phyloP scores from a whole-genome alignment of 2,888 invertebrate species.

The Aphrophora alni region DNA sequence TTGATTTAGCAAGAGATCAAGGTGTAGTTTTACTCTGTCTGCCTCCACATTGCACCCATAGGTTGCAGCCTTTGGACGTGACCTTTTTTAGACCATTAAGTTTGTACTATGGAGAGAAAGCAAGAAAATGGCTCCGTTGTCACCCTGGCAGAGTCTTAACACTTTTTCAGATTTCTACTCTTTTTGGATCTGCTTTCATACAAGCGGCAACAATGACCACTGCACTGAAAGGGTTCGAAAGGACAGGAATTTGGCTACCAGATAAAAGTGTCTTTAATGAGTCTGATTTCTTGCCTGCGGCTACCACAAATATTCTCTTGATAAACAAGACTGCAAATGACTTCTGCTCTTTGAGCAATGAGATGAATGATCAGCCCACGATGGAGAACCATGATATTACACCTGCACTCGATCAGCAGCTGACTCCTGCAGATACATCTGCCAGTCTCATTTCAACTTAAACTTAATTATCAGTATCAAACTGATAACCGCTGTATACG shows the following conservation, averaged over 20 bases:
- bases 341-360: too few relatives aligned
- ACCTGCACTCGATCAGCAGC: too few relatives aligned
- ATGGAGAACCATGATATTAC: too few relatives aligned
- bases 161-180: conserved; percentile 46
- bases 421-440: too few relatives aligned
- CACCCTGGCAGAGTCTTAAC: conserved; percentile 51
- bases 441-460: too few relatives aligned
- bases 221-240: conserved; percentile 52
- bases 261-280: conserved; percentile 51
- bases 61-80: too few relatives aligned
- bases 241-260: conserved; percentile 52
- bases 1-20: conserved; percentile 4
- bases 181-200: conserved; percentile 49
- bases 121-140: conserved; percentile 45
- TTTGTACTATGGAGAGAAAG: conserved; percentile 47
- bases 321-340: too few relatives aligned
- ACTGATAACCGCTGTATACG: too few relatives aligned
- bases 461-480: too few relatives aligned
- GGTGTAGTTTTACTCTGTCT: neutral
- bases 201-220: conserved; percentile 48
- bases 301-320: conserved; percentile 34
- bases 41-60: neutral
- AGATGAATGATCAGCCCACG: too few relatives aligned
- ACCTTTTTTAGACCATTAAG: conserved; percentile 50
- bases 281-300: conserved; percentile 50